Percentiles rank a stretch among this genome's conserved stretches.
Conservation (phyloP, 2,888 invertebrate species). For the Neuroscelio doddi region DNA sequence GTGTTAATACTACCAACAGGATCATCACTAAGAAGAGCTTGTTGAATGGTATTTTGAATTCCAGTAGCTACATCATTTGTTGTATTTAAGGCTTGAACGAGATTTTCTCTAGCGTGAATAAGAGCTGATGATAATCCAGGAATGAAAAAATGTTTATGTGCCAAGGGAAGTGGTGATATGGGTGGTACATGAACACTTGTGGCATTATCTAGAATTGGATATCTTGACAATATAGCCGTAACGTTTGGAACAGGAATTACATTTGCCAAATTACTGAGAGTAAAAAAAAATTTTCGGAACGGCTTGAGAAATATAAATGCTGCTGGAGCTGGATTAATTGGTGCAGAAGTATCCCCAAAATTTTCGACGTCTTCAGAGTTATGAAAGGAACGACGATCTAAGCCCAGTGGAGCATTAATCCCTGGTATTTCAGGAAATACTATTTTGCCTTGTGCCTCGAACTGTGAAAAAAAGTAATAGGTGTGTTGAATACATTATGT, state of each 20-base stretch:
- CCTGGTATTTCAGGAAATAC: constrained; percentile 48
- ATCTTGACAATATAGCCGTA: constrained; percentile 33
- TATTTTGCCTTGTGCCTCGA: constrained; percentile 29
- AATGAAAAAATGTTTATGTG: constrained; percentile 22
- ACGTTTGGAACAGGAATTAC: constrained; percentile 36
- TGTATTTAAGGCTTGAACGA: constrained; percentile 29
- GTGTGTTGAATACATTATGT: too few relatives aligned
- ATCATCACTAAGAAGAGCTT: constrained; percentile 36
- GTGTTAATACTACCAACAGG: constrained; percentile 30
- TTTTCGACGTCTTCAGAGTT: constrained; percentile 12
- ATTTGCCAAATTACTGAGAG: constrained; percentile 18
- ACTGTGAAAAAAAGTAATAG: too few relatives aligned
- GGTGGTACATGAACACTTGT: constrained; percentile 28
- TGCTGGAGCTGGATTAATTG: constrained; percentile 4
- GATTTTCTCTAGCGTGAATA: constrained; percentile 37
- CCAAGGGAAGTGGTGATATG: constrained; percentile 24
- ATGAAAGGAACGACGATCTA: constrained; percentile 4
- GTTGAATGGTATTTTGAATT: constrained; percentile 37
- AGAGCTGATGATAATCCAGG: constrained; percentile 29
- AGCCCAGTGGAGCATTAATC: constrained; percentile 38
- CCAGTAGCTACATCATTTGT: constrained; percentile 35
- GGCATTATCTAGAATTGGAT: constrained; percentile 27
- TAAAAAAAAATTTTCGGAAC: constrained; percentile 1
- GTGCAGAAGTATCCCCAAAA: neutral
- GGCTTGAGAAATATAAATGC: constrained; percentile 31